A percentile compares a stretch with the other conserved stretches of the same genome.
phyloP scores from a whole-genome alignment of 1,140 invertebrate species.

The Ceratina calcarata region DNA sequence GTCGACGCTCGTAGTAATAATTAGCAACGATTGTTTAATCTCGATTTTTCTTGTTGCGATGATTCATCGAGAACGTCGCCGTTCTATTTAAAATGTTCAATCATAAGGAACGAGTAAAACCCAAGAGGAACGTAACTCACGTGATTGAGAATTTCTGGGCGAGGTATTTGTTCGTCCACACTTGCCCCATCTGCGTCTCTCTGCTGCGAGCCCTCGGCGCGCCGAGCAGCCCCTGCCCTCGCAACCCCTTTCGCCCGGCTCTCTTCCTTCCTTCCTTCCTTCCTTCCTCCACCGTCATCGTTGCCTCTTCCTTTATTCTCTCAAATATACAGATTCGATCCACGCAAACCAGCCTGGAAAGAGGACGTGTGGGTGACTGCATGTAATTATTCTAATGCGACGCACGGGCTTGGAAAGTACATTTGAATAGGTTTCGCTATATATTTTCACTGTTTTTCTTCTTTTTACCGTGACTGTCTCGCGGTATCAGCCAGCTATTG shows the following conservation, averaged over 20 bases:
- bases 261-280: neutral
- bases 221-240: too few relatives aligned
- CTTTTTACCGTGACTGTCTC: slow-evolving; percentile 50
- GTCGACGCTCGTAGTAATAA: neutral
- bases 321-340: slow-evolving; percentile 40
- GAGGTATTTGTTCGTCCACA: slow-evolving; percentile 11
- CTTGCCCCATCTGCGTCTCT: slow-evolving; percentile 1
- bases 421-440: slow-evolving; percentile 69
- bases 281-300: neutral
- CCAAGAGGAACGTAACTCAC: slow-evolving; percentile 13
- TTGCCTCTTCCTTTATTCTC: slow-evolving; percentile 13
- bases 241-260: neutral
- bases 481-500: neutral
- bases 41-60: too few relatives aligned
- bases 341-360: slow-evolving; percentile 16
- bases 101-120: slow-evolving; percentile 4
- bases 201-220: neutral
- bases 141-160: slow-evolving; percentile 23
- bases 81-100: neutral
- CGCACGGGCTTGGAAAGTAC: slow-evolving; percentile 52
- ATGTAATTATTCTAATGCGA: slow-evolving; percentile 74
- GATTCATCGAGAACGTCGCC: neutral
- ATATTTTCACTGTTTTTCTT: slow-evolving; percentile 59
- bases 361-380: slow-evolving; percentile 49
- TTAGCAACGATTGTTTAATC: neutral